These are phyloP conservation scores for Megathymus violae DNA, from an alignment of 1,140 invertebrate genomes.

Conservation along the genomic window DNA sequence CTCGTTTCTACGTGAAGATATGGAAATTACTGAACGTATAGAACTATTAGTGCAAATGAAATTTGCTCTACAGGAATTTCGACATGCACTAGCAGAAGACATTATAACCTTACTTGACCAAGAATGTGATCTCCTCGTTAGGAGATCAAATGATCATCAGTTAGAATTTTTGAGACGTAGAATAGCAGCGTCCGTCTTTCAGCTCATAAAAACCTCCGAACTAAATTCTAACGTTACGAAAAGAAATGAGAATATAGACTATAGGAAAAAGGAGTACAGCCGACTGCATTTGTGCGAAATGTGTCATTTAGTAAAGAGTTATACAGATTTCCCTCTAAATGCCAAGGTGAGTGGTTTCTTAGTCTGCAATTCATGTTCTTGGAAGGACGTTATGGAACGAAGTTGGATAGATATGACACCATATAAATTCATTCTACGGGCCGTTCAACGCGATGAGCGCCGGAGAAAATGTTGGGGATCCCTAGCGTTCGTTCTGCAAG, in stretches of 20 bases:
- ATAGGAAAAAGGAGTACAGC: constrained; percentile 78
- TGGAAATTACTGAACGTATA: constrained; percentile 82
- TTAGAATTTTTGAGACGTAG: constrained; percentile 85
- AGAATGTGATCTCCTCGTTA: constrained; percentile 84
- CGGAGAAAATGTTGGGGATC: constrained; percentile 83
- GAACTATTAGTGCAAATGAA: constrained; percentile 85
- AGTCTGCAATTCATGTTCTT: constrained; percentile 83
- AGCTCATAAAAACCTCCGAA: constrained; percentile 83
- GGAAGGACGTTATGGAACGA: constrained; percentile 80
- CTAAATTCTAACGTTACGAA: constrained; percentile 83
- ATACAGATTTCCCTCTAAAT: constrained; percentile 80
- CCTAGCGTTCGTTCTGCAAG: constrained; percentile 85
- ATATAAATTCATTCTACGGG: constrained; percentile 85
- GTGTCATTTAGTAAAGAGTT: constrained; percentile 83
- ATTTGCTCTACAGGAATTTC: constrained; percentile 81
- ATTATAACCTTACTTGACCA: constrained; percentile 85
- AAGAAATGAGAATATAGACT: constrained; percentile 76
- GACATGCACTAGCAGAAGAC: constrained; percentile 83
- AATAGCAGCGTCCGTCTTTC: constrained; percentile 82
- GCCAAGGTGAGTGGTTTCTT: constrained; percentile 72
- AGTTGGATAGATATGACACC: constrained; percentile 85
- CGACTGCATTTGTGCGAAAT: constrained; percentile 82
- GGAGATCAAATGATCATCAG: constrained; percentile 77
- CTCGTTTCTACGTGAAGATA: constrained; percentile 77
- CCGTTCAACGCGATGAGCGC: constrained; percentile 85